Percentiles rank a stretch among this genome's conserved stretches.
Evolutionary conservation across 1,140 invertebrate species (phyloP).

Genomic region (Littorina saxatilis): DNA sequence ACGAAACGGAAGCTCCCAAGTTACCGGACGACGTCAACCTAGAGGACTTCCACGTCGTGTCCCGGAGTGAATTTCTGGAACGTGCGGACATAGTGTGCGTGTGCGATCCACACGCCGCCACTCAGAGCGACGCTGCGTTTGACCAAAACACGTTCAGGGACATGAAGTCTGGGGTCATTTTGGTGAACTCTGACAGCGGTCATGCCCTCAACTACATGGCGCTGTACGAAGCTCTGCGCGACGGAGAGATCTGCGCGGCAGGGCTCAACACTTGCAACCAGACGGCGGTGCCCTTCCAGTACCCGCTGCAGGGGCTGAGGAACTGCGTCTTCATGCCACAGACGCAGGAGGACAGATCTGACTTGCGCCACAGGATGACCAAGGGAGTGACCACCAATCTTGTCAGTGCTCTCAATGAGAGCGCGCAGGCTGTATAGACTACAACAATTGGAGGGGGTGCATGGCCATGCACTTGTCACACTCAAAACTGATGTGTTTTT

Average conservation of each 20-base stretch:
- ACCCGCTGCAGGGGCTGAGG: conserved; percentile 49
- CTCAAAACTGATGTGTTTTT: too few relatives aligned
- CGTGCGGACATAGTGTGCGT: conserved; percentile 70
- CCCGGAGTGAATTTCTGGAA: conserved; percentile 71
- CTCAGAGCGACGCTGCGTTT: conserved; percentile 57
- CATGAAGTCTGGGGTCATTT: conserved; percentile 75
- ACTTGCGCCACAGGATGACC: conserved; percentile 45
- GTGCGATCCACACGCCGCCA: conserved; percentile 54
- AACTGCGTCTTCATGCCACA: conserved; percentile 62
- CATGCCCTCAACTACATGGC: conserved; percentile 64
- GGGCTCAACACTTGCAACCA: conserved; percentile 65
- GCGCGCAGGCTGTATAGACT: not conserved
- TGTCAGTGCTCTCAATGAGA: conserved; percentile 34
- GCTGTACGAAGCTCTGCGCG: conserved; percentile 70
- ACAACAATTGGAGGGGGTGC: not conserved
- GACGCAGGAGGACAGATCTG: conserved; percentile 47
- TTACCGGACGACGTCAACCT: too few relatives aligned
- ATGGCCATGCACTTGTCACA: too few relatives aligned
- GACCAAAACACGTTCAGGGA: conserved; percentile 64
- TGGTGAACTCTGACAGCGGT: conserved; percentile 67
- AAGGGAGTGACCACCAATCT: conserved; percentile 44
- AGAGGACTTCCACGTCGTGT: conserved; percentile 42
- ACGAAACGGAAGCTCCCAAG: conserved; percentile 56
- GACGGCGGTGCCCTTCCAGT: conserved; percentile 54
- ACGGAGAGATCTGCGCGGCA: conserved; percentile 56